Base-by-base conservation (phyloP, 2,888 invertebrate species). In the Calliphora vomitoria region DNA sequence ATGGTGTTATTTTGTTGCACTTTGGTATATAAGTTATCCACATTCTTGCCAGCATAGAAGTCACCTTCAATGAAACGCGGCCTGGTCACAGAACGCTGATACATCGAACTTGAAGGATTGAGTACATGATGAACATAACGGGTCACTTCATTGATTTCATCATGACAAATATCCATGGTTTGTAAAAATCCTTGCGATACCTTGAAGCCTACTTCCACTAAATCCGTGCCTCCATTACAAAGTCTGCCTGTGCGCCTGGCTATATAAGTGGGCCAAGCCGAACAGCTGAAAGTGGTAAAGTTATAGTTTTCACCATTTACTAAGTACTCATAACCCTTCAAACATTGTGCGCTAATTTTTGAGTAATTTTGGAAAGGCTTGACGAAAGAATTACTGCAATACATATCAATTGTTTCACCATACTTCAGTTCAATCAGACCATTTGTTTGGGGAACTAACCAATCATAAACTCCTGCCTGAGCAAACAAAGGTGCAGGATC, bases 401-500 rank as follows among this genome's bases (percentile, higher is more conserved):
- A 91, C 75, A 93, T 86, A 18, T 93, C 93, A 25, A 93, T 89
- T 41, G 90, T 81, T 8, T 90, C 84, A 0, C 92, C 91, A 13
- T 90, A 88, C 0, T 88, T 82, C 0, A 93, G 75, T 5, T 84
- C 88, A 8, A 92, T 91, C 4, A 89, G 15, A 0, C 93, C 92
- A 8, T 87, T 62, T 4, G 90, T 55, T 15, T 90, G 89, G 3
- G 93, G 92, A n/a, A 90, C 38, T 4, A 92, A 53, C 89, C 92
- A 91, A 13, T 90, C 89, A 0, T 89, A 89, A 1, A 91, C 90
- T 0, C 94, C 94, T 3, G 93, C 91, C 55, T 92, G 93, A 0
- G 96, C 91, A 86, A 95, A 94, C 18, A 96, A 93, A 0, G 96
- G 95, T 89, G 95, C 95, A 0, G 96, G 95, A 88, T 95, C 90